Conservation (phyloP, 2,113 vertebrate genomes). For the Phylloscopus whistleri region DNA sequence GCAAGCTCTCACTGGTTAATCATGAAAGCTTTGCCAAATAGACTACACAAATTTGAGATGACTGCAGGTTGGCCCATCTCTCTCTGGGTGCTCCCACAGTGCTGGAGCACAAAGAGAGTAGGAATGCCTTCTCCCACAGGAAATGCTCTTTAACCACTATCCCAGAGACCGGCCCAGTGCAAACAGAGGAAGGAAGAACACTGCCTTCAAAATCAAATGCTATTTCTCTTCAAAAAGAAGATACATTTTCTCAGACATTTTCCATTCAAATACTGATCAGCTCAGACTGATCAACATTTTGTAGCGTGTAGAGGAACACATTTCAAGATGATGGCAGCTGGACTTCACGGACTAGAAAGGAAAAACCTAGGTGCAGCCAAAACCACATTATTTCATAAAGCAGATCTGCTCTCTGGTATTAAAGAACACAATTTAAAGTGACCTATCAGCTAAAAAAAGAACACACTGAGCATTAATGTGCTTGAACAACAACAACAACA, state of each 20-base stretch:
- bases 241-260: background rate
- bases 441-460: constrained; percentile 24
- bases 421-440: background rate
- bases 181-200: background rate
- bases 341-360: background rate
- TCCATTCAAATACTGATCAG: background rate
- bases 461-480: background rate
- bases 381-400: background rate
- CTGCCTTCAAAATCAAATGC: background rate
- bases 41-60: background rate
- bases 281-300: background rate
- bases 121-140: background rate
- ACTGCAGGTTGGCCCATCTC: background rate
- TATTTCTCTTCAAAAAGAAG: background rate
- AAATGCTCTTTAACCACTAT: background rate
- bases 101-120: background rate
- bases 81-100: background rate
- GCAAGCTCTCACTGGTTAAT: background rate
- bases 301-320: background rate
- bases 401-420: background rate
- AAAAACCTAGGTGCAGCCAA: background rate
- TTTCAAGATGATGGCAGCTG: background rate
- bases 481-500: constrained; percentile 27
- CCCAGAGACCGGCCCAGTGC: background rate
- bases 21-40: background rate